These are phyloP conservation scores for Montipora efflorescens DNA, from an alignment of 64 coral and sea anemone species.

Conservation along the genomic window DNA sequence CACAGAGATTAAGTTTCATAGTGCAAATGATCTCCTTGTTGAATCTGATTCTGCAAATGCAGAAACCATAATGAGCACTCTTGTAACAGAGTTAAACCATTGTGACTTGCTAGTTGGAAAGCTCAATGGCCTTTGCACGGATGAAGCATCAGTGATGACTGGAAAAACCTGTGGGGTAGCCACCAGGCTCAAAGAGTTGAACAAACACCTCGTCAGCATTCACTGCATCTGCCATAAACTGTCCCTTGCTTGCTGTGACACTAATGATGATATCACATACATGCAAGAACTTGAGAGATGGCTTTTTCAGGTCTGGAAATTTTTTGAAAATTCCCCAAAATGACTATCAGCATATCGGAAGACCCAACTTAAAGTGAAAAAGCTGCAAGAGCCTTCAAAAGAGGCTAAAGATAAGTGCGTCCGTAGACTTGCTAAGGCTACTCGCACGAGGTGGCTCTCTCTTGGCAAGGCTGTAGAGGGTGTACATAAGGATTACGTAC, in stretches of 20 bases:
- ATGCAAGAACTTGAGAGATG: neutral
- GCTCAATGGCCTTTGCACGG: neutral
- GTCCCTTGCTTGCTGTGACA: neutral
- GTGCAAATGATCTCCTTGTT: conserved; percentile 45
- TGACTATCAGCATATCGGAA: neutral
- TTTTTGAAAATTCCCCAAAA: conserved; percentile 56
- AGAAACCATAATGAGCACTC: neutral
- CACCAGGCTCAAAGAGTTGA: conserved; percentile 23
- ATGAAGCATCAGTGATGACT: conserved; percentile 65
- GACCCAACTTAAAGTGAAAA: neutral
- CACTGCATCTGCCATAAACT: neutral
- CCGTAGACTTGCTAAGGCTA: conserved; percentile 34
- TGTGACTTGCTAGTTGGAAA: neutral
- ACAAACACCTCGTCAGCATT: conserved; percentile 46
- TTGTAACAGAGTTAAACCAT: neutral
- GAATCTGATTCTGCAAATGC: neutral
- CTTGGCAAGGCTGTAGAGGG: conserved; percentile 51
- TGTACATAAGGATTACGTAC: conserved; percentile 39
- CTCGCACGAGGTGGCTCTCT: conserved; percentile 46
- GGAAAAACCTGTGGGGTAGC: conserved; percentile 64
- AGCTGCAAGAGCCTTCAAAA: no score
- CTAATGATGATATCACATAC: no score
- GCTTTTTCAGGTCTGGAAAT: conserved; percentile 46
- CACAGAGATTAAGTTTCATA: conserved; percentile 5
- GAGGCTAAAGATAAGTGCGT: conserved; percentile 13